Percentiles rank a stretch among this genome's conserved stretches.
Conservation (phyloP, 1,140 invertebrate genomes). For the Coenobita brevimanus region DNA sequence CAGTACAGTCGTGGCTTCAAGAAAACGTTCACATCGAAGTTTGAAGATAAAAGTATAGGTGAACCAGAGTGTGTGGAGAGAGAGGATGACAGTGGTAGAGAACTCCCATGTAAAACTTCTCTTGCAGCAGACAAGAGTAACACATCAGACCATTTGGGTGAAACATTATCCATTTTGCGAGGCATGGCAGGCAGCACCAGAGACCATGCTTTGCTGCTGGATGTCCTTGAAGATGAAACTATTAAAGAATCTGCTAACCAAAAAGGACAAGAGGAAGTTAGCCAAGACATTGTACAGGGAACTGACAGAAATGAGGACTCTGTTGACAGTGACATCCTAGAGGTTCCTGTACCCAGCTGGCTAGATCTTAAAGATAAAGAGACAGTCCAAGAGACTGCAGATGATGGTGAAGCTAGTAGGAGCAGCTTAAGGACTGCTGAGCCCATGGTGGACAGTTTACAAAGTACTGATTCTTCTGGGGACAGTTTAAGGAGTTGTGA, state of each 20-base stretch:
- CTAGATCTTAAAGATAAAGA: no score
- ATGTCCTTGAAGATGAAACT: constrained; percentile 28
- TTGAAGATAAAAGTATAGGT: constrained; percentile 40
- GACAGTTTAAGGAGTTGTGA: no score
- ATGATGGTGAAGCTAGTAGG: no score
- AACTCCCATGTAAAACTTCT: neutral
- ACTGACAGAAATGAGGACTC: neutral
- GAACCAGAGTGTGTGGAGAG: constrained; percentile 21
- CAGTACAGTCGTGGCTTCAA: constrained; percentile 54
- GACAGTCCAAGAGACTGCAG: no score
- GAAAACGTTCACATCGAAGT: constrained; percentile 44
- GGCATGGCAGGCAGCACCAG: constrained; percentile 36
- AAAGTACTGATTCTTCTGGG: no score
- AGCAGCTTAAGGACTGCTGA: no score
- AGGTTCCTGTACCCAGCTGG: no score
- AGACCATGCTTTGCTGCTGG: constrained; percentile 39
- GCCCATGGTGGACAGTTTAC: no score
- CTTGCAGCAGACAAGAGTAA: neutral
- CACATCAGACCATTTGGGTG: constrained; percentile 33
- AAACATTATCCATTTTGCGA: constrained; percentile 46
- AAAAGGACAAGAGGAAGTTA: neutral
- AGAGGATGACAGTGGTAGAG: neutral
- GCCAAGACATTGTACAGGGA: neutral
- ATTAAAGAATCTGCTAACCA: constrained; percentile 1
- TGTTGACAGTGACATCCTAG: no score